A percentile compares a stretch with the other conserved stretches of the same genome.
Conservation (phyloP, 2,797 vertebrate genomes). For the Sparus aurata region DNA sequence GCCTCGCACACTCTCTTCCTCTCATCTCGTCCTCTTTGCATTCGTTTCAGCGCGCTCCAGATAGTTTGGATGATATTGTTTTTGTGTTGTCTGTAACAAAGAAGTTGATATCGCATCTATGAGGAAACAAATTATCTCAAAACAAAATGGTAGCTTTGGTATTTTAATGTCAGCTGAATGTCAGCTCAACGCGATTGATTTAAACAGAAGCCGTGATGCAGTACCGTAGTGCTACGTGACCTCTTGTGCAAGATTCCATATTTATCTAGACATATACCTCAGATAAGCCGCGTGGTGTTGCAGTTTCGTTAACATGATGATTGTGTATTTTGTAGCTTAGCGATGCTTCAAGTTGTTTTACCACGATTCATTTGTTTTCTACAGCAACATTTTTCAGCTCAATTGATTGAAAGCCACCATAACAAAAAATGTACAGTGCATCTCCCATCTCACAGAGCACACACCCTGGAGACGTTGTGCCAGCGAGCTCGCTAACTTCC, state of each 20-base stretch:
- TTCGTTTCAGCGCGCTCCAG: conserved; percentile 13
- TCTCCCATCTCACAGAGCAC: no score
- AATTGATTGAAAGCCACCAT: no score
- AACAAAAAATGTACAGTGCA: no score
- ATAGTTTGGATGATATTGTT: not conserved
- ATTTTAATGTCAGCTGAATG: not conserved
- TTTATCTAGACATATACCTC: not conserved
- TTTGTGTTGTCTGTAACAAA: not conserved
- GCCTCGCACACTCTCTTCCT: not conserved
- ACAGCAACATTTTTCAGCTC: no score
- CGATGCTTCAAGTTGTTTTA: not conserved
- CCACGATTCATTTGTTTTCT: no score
- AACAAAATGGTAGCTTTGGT: not conserved
- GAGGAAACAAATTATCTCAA: no score
- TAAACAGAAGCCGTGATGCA: not conserved
- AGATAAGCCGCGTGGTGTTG: not conserved
- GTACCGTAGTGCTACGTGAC: no score
- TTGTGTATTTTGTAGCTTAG: not conserved
- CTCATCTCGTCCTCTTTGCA: not conserved
- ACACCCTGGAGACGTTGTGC: no score
- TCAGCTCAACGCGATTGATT: not conserved
- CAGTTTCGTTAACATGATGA: no score
- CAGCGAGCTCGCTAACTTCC: no score
- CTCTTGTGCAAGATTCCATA: not conserved
- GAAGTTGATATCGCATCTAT: not conserved